phyloP scores from a whole-genome alignment of 2,888 invertebrate species.

The Trachelus stipa region DNA sequence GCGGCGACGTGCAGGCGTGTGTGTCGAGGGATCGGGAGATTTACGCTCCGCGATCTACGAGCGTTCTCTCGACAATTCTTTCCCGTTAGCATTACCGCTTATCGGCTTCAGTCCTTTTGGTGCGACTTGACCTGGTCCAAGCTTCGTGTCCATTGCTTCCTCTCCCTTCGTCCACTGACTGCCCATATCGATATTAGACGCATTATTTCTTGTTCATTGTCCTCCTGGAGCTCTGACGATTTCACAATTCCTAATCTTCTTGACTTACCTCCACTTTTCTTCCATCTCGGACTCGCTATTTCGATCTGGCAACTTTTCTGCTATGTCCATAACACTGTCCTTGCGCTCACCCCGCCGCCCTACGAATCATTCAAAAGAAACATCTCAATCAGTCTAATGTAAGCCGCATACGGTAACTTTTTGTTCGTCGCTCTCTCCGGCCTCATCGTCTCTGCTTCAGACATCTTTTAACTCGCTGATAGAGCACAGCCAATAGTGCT shows the following conservation, averaged over 20 bases:
- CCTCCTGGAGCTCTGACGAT: no score
- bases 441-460: no score
- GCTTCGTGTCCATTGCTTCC: slow-evolving; percentile 66
- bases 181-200: slow-evolving; percentile 22
- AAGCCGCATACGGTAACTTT: neutral
- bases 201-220: no score
- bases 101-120: slow-evolving; percentile 80
- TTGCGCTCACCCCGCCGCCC: slow-evolving; percentile 70
- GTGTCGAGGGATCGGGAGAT: no score
- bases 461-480: no score
- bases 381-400: neutral
- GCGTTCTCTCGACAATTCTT: neutral
- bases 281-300: slow-evolving; percentile 72
- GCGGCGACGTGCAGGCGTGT: no score
- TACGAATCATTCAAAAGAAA: slow-evolving; percentile 29
- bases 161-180: slow-evolving; percentile 54
- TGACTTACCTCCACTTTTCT: slow-evolving; percentile 63
- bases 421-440: no score
- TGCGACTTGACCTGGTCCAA: slow-evolving; percentile 86
- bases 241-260: neutral
- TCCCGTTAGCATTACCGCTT: slow-evolving; percentile 42
- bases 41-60: no score
- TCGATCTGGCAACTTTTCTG: slow-evolving; percentile 68
- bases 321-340: slow-evolving; percentile 72
- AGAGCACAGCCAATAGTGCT: no score